Base-by-base conservation (phyloP, 2,888 invertebrate species). In the Microctonus aethiopoides region DNA sequence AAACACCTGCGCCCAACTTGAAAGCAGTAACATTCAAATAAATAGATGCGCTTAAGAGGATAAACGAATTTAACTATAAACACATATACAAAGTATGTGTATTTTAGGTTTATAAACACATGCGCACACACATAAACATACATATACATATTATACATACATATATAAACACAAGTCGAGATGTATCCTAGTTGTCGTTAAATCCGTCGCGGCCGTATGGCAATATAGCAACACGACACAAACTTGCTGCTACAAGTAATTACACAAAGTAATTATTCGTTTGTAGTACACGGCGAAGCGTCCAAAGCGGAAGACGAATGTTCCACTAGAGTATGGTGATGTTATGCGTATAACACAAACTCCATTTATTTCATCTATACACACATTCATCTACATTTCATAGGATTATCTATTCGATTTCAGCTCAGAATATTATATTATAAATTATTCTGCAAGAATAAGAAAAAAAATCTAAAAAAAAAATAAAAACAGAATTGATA, bases 211-310 rank as follows among this genome's bases (percentile, higher is more conserved):
- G 16, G 46, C 16, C 46, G 16, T 46, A 7, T 39, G 39, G 39
- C 39, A 16, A 46, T 16, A n/a, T 46, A n/a, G 16, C 46, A 62
- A 22, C 22, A 51, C 52, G 41, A 26, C 62, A 24, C n/a, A 36
- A 39, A 54, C 67, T 59, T 64, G 51, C 62, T 61, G 61, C 72
- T 72, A 74, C 72, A 71, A 74, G 75, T 77, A 76, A 77, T 77
- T 74, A 75, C 73, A 71, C 71, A 72, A 75, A 76, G 75, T 75
- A 76, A 77, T 76, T 75, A 76, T 71, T 72, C 72, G 71, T 73
- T 74, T 70, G 71, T 64, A 65, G 61, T 73, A 71, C 41, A 56
- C 62, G 57, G 41, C 16, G 10, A 13, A 34, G 29, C 34, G 54
- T 36, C 36, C 52, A 16, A 46, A 51, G 29, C 24, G 32, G 7